These are phyloP conservation scores for Diarsia dahlii DNA, from an alignment of 2,888 invertebrate species.

Conservation along the genomic window DNA sequence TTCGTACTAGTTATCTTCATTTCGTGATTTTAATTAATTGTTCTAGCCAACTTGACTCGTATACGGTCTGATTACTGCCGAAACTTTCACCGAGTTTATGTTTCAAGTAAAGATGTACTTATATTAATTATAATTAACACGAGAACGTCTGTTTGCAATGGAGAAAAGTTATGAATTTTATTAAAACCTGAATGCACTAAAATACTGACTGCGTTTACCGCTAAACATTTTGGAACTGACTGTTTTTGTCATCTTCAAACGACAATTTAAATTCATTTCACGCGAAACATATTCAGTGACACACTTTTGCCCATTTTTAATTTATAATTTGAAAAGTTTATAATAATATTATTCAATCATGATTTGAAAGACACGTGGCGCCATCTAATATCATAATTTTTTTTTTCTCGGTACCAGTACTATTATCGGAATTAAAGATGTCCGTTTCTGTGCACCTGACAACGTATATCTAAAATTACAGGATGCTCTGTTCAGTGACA, in stretches of 20 bases:
- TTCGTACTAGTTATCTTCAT: conserved; percentile 34
- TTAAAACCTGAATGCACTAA: background rate
- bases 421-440: too few relatives aligned
- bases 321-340: too few relatives aligned
- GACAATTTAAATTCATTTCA: background rate
- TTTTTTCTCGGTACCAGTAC: too few relatives aligned
- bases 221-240: background rate
- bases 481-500: too few relatives aligned
- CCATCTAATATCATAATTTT: too few relatives aligned
- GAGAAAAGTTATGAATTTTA: background rate
- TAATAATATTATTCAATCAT: too few relatives aligned
- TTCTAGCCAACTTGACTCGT: conserved; percentile 54
- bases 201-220: background rate
- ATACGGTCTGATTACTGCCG: conserved; percentile 59
- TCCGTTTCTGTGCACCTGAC: too few relatives aligned
- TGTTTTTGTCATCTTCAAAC: background rate
- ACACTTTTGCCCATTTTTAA: too few relatives aligned
- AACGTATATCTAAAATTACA: too few relatives aligned
- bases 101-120: conserved; percentile 53
- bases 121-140: conserved; percentile 55
- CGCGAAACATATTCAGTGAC: background rate
- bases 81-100: conserved; percentile 51
- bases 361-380: too few relatives aligned
- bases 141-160: conserved; percentile 15
- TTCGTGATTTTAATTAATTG: conserved; percentile 53